Conservation (phyloP, 1,140 invertebrate species). For the Callitettix versicolor region DNA sequence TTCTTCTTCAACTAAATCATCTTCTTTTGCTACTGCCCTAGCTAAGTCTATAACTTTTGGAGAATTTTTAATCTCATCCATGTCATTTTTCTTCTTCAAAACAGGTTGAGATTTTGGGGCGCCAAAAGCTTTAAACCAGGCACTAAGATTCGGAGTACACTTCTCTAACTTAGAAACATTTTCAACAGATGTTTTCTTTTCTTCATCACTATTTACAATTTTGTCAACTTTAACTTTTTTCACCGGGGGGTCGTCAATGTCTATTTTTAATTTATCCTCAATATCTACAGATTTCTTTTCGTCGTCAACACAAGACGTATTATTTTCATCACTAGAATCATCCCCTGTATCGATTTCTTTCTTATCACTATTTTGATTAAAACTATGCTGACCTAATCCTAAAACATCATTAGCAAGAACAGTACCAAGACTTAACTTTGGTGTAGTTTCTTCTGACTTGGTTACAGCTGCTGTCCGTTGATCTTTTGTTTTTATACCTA, state of each 20-base stretch:
- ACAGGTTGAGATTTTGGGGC: conserved; percentile 47
- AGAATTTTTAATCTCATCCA: conserved; percentile 15
- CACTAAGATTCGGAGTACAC: conserved; percentile 74
- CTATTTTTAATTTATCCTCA: conserved; percentile 22
- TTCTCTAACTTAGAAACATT: conserved; percentile 44
- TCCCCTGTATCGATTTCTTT: conserved; percentile 25
- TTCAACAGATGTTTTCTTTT: conserved; percentile 25
- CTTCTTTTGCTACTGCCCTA: conserved; percentile 13
- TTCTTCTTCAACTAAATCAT: conserved; percentile 20
- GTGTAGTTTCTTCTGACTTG: conserved; percentile 49
- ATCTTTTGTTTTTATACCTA: conserved; percentile 37
- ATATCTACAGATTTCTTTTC: conserved; percentile 16
- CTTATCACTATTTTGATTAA: conserved; percentile 9
- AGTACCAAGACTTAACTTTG: conserved; percentile 68
- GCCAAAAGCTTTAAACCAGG: conserved; percentile 84
- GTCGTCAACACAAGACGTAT: conserved; percentile 8
- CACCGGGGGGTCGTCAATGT: conserved; percentile 17
- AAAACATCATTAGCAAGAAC: conserved; percentile 50
- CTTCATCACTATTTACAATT: conserved; percentile 22
- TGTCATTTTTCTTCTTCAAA: conserved; percentile 30
- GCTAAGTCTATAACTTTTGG: not conserved
- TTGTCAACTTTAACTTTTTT: conserved; percentile 27
- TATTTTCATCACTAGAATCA: conserved; percentile 33
- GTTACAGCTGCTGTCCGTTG: conserved; percentile 39
- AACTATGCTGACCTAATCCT: conserved; percentile 25